Base-by-base conservation (phyloP, 2,797 vertebrate species). In the Pipistrellus nathusii region DNA sequence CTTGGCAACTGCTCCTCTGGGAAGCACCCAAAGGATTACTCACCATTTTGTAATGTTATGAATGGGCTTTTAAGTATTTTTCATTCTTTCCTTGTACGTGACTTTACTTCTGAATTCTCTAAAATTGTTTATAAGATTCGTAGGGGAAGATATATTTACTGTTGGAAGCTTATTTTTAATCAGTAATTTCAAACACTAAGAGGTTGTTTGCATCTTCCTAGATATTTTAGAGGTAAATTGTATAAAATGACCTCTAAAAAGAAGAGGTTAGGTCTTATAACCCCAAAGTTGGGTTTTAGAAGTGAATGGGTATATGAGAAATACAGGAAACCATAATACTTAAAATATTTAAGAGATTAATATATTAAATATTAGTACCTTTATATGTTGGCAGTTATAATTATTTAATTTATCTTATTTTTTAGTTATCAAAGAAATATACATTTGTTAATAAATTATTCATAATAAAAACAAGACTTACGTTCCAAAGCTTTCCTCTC, bases 31-130 rank as follows among this genome's bases (percentile, higher is more conserved):
- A 21, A 41, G 8, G 6, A 0, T 48, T 81, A 48, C 11, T 46
- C 21, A 30, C 1, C 38, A 85, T 62, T 71, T 25, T 20, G 8
- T 80, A 85, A 81, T 59, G 76, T 46, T 82, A 59, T 12, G 13
- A 53, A 82, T 66, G 48, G 2, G 9, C 4, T 14, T 66, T 3
- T 18, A 76, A 76, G 11, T 66, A 48, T 82, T 85, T 85, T 80
- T 81, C 25, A 81, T 66, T 86, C 17, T 48, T 68, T 86, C 35
- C 30, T 55, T 23, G 2, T 44, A 46, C 2, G 1, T 6, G 30
- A 90, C 68, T 86, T 86, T 30, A 83, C 57, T 59, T 85, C 88
- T 92, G 6, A 71, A 82, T 35, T 88, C 68, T 78, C 23, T 27
- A 17, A 93, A 75, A 55, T 85, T 10, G 0, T 64, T 93, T 88